Percentiles rank a stretch among this genome's conserved stretches.
Conservation (phyloP, 92 coral and sea anemone species). For the Porites lobata region DNA sequence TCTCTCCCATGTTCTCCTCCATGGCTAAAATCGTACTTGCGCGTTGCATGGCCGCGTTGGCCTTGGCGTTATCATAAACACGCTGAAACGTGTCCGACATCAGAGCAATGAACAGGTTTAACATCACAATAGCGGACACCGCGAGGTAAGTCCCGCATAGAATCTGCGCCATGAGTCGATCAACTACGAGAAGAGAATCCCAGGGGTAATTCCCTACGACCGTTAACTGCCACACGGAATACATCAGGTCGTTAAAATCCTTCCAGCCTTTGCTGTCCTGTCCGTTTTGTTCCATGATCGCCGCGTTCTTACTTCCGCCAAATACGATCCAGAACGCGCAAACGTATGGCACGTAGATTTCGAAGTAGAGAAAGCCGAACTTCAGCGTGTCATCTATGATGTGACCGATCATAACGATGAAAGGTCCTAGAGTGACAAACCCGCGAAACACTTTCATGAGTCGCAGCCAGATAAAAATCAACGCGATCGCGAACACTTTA, state of each 20-base stretch:
- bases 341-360: constrained; percentile 92
- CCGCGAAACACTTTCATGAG: constrained; percentile 97
- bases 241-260: constrained; percentile 88
- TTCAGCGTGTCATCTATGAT: constrained; percentile 93
- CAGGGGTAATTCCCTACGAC: constrained; percentile 97
- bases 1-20: constrained; percentile 89
- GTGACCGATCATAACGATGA: constrained; percentile 97
- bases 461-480: constrained; percentile 96
- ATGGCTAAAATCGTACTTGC: constrained; percentile 86
- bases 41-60: constrained; percentile 98
- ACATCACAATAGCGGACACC: constrained; percentile 91
- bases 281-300: constrained; percentile 63
- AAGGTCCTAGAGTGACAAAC: constrained; percentile 89
- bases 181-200: constrained; percentile 91
- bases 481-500: constrained; percentile 81
- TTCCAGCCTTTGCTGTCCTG: constrained; percentile 83
- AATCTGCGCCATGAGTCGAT: constrained; percentile 97
- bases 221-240: constrained; percentile 97
- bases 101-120: constrained; percentile 96
- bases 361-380: constrained; percentile 88
- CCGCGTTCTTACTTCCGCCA: constrained; percentile 90
- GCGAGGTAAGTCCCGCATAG: constrained; percentile 94
- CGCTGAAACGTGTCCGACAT: constrained; percentile 99
- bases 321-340: constrained; percentile 99
- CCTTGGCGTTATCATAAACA: constrained; percentile 98